A percentile compares a stretch with the other conserved stretches of the same genome.
These are phyloP conservation scores for Prinia subflava DNA, from an alignment of 2,113 vertebrate species.

Conservation along the genomic window DNA sequence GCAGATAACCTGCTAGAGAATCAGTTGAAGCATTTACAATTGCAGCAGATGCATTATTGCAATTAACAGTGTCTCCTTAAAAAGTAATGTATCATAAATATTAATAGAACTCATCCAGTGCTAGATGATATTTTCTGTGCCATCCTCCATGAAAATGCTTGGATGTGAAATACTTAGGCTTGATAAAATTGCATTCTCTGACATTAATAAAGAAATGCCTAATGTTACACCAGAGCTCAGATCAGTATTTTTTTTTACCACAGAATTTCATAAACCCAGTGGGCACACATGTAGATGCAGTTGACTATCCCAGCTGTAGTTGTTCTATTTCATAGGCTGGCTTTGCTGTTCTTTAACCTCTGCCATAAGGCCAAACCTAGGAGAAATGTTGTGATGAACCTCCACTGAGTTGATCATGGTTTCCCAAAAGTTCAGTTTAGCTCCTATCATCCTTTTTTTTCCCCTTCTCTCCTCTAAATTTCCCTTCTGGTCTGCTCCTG, in stretches of 20 bases:
- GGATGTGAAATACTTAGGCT: background rate
- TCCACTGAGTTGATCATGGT: background rate
- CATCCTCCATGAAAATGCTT: background rate
- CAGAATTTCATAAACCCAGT: background rate
- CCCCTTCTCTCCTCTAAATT: background rate
- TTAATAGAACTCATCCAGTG: background rate
- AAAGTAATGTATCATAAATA: background rate
- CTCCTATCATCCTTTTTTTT: background rate
- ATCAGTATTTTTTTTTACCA: background rate
- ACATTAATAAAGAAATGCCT: background rate
- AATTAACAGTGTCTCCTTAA: background rate
- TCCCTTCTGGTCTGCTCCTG: background rate
- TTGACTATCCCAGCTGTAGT: background rate
- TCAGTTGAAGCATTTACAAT: background rate
- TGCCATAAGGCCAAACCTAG: background rate
- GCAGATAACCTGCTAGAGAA: background rate
- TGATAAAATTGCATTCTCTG: background rate
- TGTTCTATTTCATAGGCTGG: background rate
- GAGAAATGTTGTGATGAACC: background rate
- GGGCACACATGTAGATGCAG: background rate
- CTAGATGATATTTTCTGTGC: background rate
- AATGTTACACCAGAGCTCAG: background rate
- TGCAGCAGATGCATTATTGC: background rate
- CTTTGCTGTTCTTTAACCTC: background rate
- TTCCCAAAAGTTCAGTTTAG: background rate